Conservation (phyloP, 2,797 vertebrate genomes). For the Pagetopsis macropterus region DNA sequence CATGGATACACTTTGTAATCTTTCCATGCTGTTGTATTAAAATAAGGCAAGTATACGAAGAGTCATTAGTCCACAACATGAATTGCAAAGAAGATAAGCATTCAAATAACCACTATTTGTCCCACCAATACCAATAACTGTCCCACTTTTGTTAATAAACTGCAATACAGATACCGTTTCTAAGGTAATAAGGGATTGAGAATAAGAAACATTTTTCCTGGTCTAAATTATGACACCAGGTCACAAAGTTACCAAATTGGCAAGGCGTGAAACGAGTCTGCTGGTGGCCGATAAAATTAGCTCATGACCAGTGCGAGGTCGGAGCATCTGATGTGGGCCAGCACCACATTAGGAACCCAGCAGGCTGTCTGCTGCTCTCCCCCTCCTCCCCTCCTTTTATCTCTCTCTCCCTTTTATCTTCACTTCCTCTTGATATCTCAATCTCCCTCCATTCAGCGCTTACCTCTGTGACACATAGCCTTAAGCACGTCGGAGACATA, state of each 20-base stretch:
- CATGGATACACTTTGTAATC: too few relatives aligned
- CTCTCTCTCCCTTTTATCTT: constrained; percentile 33
- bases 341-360: constrained; percentile 38
- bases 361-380: constrained; percentile 31
- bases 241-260: constrained; percentile 45
- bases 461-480: constrained; percentile 36
- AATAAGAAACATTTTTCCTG: too few relatives aligned
- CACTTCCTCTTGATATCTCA: constrained; percentile 49
- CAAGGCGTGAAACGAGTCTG: neutral
- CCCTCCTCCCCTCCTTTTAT: constrained; percentile 20
- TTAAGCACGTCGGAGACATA: constrained; percentile 43
- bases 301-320: constrained; percentile 55
- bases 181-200: neutral
- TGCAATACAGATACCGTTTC: neutral
- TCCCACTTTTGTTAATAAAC: too few relatives aligned
- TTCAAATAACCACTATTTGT: neutral
- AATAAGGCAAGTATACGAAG: too few relatives aligned
- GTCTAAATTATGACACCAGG: constrained; percentile 29
- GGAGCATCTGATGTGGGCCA: constrained; percentile 38
- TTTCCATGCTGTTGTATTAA: too few relatives aligned
- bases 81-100: neutral
- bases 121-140: neutral
- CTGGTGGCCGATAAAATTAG: constrained; percentile 45
- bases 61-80: too few relatives aligned
- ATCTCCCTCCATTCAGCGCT: constrained; percentile 27